Evolutionary conservation across 2,797 vertebrate species (phyloP).

Genomic region (Buphagus erythrorhynchus): DNA sequence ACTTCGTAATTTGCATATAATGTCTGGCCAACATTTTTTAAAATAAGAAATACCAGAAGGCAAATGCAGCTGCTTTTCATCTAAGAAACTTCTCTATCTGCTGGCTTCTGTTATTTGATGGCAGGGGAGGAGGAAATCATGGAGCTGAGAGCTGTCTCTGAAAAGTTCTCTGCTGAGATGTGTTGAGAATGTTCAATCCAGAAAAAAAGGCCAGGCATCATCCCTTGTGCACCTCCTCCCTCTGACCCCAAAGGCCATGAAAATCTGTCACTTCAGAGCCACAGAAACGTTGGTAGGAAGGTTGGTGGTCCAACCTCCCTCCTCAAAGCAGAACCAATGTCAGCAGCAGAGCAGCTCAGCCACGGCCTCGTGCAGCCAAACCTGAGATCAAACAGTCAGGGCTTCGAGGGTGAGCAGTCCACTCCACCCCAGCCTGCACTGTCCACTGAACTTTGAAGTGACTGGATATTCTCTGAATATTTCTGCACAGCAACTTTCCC

Average conservation of each 20-base stretch:
- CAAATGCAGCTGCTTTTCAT: background rate
- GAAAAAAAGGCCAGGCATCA: background rate
- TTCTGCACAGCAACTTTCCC: background rate
- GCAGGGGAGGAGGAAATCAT: background rate
- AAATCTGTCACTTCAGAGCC: background rate
- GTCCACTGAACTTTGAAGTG: rapidly evolving
- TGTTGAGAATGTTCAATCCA: background rate
- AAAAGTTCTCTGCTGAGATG: background rate
- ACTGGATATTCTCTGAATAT: background rate
- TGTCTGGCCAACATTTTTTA: background rate
- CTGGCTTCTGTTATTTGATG: background rate
- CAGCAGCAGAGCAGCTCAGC: background rate
- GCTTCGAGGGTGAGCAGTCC: background rate
- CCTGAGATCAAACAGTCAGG: no score
- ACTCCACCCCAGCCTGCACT: background rate
- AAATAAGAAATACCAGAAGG: background rate
- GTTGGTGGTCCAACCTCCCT: background rate
- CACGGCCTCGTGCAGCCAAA: background rate
- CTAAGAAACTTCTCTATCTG: background rate
- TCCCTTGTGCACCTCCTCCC: background rate
- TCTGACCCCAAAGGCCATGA: no score
- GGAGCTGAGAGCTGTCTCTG: background rate
- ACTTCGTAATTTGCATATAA: background rate
- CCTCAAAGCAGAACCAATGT: background rate
- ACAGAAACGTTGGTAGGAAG: background rate